Evolutionary conservation across 2,888 invertebrate genomes (phyloP), one percentile per base, ranked within the genome.

Genomic region (Lampropteryx suffumata): DNA sequence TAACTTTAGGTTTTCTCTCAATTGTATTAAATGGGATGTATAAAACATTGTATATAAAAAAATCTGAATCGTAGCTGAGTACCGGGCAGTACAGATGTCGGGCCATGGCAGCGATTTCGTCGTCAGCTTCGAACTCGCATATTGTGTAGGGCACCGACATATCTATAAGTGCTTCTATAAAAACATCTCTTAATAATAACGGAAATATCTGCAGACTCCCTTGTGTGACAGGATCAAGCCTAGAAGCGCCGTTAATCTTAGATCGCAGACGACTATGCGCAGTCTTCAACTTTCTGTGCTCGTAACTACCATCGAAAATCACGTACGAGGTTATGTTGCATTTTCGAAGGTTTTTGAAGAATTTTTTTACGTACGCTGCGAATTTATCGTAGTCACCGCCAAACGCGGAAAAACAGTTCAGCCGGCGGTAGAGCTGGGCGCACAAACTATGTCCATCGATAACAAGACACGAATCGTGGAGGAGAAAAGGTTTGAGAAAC

Each of bases 1-100:
- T 56, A 1, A 62, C 61, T 33, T 66, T 76, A 4, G 85, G 77
- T 71, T 91, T 91, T 4, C 90, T 77, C 3, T 93, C 91, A 8
- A 96, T 71, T 14, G 93, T 94, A 24, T 92, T 90, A 59, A 96
- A 93, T 0, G 97, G 96, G 59, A 99, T 94, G 64, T 97, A 97
- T 1, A 91, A 82, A 0, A 96, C 93, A 82, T 96, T 95, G 79
- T 95, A 97, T 58, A 99, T 94, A 70, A 94, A 98, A 83, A 98
- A 99, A 84, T 99, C 99, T 0, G 98, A 98, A 82, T 99, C 99
- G 64, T 95, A 96, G 69, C 97, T 98, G 2, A 99, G 77, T 1
- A 99, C 94, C 0, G 98, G 98, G 66, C 97, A 98, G 29, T 94
- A 89, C 1, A 97, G 84, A 47, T 93, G 90, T 58, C 94, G 92